phyloP scores from a whole-genome alignment of 2,888 invertebrate species.

The Mamestra brassicae region DNA sequence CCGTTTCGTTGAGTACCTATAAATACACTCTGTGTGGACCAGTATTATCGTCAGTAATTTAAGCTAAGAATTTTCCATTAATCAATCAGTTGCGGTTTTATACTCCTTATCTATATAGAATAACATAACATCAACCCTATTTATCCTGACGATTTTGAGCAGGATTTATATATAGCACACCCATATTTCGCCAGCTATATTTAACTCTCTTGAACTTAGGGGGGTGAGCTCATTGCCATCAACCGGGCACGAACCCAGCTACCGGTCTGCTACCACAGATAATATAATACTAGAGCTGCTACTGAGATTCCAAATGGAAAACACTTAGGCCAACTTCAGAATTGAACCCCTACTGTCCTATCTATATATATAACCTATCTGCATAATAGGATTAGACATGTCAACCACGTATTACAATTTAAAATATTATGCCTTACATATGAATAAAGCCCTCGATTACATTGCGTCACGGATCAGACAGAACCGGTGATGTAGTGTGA shows the following conservation, averaged over 20 bases:
- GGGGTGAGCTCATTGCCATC: not conserved
- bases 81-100: not conserved
- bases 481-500: slow-evolving; percentile 29
- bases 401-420: slow-evolving; percentile 49
- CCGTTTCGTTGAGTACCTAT: not conserved
- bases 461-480: slow-evolving; percentile 52
- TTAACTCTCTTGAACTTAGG: not conserved
- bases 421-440: slow-evolving; percentile 52
- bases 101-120: not conserved
- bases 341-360: not conserved
- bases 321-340: not conserved
- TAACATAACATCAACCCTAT: no score
- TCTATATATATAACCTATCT: not conserved
- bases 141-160: not conserved
- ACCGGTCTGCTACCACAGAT: not conserved
- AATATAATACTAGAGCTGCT: no score
- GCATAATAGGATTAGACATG: slow-evolving; percentile 49
- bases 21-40: not conserved
- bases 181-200: not conserved
- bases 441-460: slow-evolving; percentile 38
- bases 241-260: not conserved
- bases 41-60: not conserved
- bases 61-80: not conserved
- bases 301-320: no score
- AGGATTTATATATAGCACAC: not conserved